These are phyloP conservation scores for Phyllopteryx taeniolatus DNA, from an alignment of 2,113 vertebrate species.

Conservation along the genomic window DNA sequence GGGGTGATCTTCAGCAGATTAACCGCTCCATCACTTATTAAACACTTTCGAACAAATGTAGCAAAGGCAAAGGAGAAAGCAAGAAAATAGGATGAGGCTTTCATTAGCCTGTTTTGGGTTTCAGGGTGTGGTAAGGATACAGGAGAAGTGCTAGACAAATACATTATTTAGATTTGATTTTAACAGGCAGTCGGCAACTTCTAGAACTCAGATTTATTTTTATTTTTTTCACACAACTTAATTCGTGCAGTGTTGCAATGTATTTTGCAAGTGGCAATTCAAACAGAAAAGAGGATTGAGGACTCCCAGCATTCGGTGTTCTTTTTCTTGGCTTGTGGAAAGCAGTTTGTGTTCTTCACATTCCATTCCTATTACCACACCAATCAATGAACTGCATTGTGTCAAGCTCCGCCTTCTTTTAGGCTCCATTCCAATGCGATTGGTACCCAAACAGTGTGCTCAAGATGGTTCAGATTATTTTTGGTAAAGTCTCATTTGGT, in stretches of 20 bases:
- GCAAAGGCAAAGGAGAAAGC: constrained; percentile 11
- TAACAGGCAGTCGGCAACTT: background rate
- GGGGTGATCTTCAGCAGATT: constrained; percentile 48
- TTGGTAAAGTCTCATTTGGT: background rate
- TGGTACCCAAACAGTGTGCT: background rate
- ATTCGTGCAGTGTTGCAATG: background rate
- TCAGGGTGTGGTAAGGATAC: constrained; percentile 40
- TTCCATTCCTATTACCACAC: background rate
- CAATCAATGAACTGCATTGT: background rate
- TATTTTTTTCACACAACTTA: background rate
- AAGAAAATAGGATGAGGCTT: constrained; percentile 10
- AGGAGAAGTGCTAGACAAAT: background rate
- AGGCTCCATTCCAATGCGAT: background rate
- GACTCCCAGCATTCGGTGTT: background rate
- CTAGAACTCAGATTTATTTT: background rate
- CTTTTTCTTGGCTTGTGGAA: background rate
- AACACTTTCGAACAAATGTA: constrained; percentile 58
- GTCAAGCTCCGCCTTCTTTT: background rate
- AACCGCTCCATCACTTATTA: constrained; percentile 64
- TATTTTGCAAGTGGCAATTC: background rate
- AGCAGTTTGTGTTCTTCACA: background rate
- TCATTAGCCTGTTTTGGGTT: constrained; percentile 23
- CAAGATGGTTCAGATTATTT: background rate
- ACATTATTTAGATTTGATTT: background rate
- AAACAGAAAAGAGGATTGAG: background rate